These are phyloP conservation scores for Protonemura montana DNA, from an alignment of 2,888 invertebrate genomes.

Conservation along the genomic window DNA sequence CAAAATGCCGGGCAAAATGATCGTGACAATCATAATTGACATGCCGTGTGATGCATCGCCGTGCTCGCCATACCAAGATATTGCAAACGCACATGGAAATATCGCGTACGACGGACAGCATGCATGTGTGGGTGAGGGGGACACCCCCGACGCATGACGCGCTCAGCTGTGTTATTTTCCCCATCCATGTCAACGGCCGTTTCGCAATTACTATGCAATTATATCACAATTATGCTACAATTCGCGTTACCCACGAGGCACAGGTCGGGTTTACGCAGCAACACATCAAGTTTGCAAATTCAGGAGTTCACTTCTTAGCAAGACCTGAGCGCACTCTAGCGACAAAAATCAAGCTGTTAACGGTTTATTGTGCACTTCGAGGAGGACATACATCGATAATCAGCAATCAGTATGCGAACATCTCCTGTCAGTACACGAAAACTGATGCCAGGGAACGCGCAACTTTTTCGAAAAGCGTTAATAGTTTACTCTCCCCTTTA, in stretches of 20 bases:
- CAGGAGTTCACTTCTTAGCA: neutral
- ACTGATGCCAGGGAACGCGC: neutral
- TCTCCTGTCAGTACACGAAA: neutral
- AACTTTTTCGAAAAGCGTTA: neutral
- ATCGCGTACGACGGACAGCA: neutral
- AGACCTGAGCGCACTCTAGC: neutral
- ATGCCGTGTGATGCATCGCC: neutral
- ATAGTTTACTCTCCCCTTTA: constrained; percentile 37
- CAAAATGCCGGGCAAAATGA: neutral
- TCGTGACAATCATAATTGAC: neutral
- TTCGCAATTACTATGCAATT: neutral
- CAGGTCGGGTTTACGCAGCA: neutral
- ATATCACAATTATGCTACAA: neutral
- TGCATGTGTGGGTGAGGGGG: neutral
- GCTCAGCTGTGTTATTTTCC: neutral
- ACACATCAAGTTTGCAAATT: neutral
- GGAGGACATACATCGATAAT: neutral
- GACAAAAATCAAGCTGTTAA: neutral
- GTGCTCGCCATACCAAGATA: neutral
- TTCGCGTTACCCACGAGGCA: neutral
- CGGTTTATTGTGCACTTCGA: neutral
- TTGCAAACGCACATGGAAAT: neutral
- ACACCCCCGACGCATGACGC: neutral
- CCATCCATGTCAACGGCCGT: neutral
- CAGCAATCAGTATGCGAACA: neutral